These are phyloP conservation scores for Drosophila punjabiensis DNA, from an alignment of 1,140 invertebrate genomes.

Conservation along the genomic window DNA sequence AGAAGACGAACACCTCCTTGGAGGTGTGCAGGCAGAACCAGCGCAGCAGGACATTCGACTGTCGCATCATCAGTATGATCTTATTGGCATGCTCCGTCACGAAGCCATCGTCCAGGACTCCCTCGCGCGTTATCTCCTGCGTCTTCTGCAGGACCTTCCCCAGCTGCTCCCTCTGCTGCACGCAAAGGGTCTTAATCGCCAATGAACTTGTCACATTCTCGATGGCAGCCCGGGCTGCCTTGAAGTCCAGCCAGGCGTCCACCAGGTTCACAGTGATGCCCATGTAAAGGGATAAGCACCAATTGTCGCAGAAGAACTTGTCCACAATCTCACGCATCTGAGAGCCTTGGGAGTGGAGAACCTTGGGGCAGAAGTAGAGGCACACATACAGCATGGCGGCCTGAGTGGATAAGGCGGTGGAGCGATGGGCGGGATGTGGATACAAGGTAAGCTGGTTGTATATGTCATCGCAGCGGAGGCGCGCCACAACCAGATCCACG, in stretches of 20 bases:
- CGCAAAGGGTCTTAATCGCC: constrained; percentile 89
- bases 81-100: constrained; percentile 94
- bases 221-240: constrained; percentile 95
- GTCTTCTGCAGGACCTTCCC: constrained; percentile 89
- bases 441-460: constrained; percentile 97
- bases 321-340: constrained; percentile 99
- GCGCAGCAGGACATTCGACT: constrained; percentile 96
- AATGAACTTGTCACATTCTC: constrained; percentile 90
- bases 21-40: constrained; percentile 97
- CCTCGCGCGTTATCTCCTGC: constrained; percentile 92
- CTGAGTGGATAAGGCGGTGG: constrained; percentile 95
- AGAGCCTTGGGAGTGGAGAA: constrained; percentile 93
- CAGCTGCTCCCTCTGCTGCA: constrained; percentile 87
- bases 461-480: constrained; percentile 96
- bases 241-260: constrained; percentile 97
- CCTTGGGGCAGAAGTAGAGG: constrained; percentile 95
- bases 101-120: constrained; percentile 92
- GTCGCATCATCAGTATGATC: constrained; percentile 93
- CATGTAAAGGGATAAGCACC: constrained; percentile 98
- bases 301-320: constrained; percentile 98
- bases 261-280: constrained; percentile 95
- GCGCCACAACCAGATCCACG: constrained; percentile 94
- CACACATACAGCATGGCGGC: constrained; percentile 97
- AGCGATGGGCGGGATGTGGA: constrained; percentile 96
- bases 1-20: constrained; percentile 87